Evolutionary conservation across 2,888 invertebrate species (phyloP).

Genomic region (Eilema griseolum): DNA sequence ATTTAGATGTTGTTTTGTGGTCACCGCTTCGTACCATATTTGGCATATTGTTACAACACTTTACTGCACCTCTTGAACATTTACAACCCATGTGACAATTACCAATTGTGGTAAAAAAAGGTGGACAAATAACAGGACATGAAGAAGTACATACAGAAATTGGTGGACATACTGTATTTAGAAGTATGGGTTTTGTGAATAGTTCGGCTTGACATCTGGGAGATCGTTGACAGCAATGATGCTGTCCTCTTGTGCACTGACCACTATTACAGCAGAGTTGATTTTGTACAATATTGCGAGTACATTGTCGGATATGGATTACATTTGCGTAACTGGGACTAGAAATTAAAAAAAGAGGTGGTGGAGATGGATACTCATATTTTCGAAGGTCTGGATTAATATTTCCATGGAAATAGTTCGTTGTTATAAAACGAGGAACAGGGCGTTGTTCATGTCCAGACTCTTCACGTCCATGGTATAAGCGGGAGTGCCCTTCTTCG

Average conservation of each 20-base stretch:
- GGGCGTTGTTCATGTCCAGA: not conserved
- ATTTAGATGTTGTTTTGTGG: conserved; percentile 34
- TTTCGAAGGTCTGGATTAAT: conserved; percentile 56
- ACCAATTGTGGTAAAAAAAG: conserved; percentile 24
- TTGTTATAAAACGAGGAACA: conserved; percentile 17
- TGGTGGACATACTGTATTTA: conserved; percentile 57
- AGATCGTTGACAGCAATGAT: conserved; percentile 38
- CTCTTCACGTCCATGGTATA: conserved; percentile 63
- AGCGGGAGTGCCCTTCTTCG: conserved; percentile 67
- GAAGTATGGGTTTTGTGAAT: conserved; percentile 28
- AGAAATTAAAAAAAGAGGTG: conserved; percentile 36
- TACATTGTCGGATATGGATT: conserved; percentile 57
- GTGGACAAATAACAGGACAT: conserved; percentile 22
- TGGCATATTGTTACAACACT: conserved; percentile 64
- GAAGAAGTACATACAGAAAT: conserved; percentile 47
- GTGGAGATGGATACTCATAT: conserved; percentile 54
- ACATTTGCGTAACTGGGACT: conserved; percentile 56
- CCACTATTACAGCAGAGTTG: conserved; percentile 29
- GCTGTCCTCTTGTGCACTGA: conserved; percentile 58
- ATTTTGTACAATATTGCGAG: conserved; percentile 50
- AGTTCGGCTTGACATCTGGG: conserved; percentile 34
- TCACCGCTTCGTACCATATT: conserved; percentile 63
- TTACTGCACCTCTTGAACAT: conserved; percentile 46
- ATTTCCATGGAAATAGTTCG: conserved; percentile 38
- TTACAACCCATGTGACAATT: conserved; percentile 44